A percentile compares a stretch with the other conserved stretches of the same genome.
Evolutionary conservation across 2,888 invertebrate genomes (phyloP).

Genomic region (Chrysomela aeneicollis): DNA sequence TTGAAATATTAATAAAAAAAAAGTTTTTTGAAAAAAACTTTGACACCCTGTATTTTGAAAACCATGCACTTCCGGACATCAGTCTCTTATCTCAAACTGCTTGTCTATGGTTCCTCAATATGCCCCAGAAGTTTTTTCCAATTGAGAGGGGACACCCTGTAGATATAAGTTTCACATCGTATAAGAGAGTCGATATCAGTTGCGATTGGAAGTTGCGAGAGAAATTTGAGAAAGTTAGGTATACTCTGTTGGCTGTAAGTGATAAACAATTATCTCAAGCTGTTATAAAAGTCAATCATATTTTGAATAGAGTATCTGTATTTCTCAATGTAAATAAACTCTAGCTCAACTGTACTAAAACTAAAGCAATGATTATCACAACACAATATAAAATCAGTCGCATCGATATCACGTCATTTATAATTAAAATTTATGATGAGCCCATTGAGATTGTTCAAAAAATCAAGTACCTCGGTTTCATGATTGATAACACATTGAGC

Average conservation of each 20-base stretch:
- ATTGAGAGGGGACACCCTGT: too few relatives aligned
- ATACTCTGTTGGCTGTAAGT: slow-evolving; percentile 10
- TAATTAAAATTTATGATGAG: slow-evolving; percentile 10
- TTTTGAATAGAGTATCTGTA: slow-evolving; percentile 4
- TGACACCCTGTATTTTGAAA: too few relatives aligned
- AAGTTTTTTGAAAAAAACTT: too few relatives aligned
- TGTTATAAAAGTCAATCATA: not conserved
- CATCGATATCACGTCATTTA: not conserved
- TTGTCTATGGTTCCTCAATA: too few relatives aligned
- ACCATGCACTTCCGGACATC: too few relatives aligned
- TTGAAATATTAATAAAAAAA: too few relatives aligned
- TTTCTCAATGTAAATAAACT: slow-evolving; percentile 8
- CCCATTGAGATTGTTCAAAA: slow-evolving; percentile 10
- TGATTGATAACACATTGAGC: slow-evolving; percentile 7
- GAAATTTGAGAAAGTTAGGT: too few relatives aligned
- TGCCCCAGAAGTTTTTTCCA: too few relatives aligned
- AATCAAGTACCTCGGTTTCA: slow-evolving; percentile 11
- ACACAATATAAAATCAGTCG: not conserved
- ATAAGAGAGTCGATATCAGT: too few relatives aligned
- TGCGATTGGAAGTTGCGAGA: too few relatives aligned
- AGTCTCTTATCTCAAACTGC: too few relatives aligned
- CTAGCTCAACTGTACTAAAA: slow-evolving; percentile 3
- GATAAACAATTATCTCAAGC: slow-evolving; percentile 4
- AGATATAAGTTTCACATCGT: too few relatives aligned
- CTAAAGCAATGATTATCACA: slow-evolving; percentile 6